Evolutionary conservation across 2,113 vertebrate species (phyloP), one percentile per base, ranked within the genome.

Genomic region (Silurus asotus): DNA sequence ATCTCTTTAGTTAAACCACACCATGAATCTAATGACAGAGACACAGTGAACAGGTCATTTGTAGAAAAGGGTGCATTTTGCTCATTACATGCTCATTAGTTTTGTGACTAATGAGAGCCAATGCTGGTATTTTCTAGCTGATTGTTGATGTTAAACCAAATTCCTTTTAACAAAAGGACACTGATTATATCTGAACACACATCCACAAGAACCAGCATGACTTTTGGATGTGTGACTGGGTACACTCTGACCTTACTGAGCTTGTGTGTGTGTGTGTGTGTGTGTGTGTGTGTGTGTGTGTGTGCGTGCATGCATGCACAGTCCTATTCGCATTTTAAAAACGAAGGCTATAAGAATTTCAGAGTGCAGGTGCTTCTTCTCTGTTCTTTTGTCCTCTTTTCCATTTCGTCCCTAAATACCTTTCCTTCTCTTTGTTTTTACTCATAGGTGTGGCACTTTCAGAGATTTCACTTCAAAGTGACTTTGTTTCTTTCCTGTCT

Each of bases 11-110:
- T 84, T 61, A 84, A 67, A 51, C 51, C 61, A 86, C 64, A 70
- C 76, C 76, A 58, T 56, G n/a, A 78, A 23, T 58, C 75, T 49
- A 76, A 1, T 13, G 45, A 19, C 11, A 17, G 49, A 6, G 72
- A 70, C 7, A n/a, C 55, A 53, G 19, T 80, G 20, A 65, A 75
- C 87, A 75, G 65, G 17, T 84, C 48, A 5, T 79, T 69, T 48
- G 48, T 23, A 75, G 5, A 80, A 87, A 80, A 87, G 48, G 11
- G 45, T 61, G 70, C 48, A 37, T 81, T 78, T 72, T 56, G 49
- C 23, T 59, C 53, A 84, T 84, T 87, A 49, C 75, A 62, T 37
- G 82, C 51, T 78, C 70, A 59, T 87, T 87, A 62, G 86, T n/a
- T 72, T 72, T 56, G 9, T 51, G 75, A 70, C 25, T 79, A 55